Conservation (phyloP, 1,140 invertebrate genomes). For the Neotoxoptera formosana region DNA sequence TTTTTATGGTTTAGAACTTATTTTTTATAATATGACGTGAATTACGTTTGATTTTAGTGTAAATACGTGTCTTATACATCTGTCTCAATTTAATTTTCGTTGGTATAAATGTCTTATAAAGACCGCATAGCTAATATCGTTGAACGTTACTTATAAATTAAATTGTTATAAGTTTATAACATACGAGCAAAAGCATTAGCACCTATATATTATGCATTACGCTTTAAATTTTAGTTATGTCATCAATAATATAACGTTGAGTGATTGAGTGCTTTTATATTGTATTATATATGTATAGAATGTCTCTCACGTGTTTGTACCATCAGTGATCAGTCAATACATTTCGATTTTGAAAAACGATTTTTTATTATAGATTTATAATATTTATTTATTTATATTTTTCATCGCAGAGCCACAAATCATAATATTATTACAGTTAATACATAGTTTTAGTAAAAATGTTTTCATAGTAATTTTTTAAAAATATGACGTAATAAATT, state of each 20-base stretch:
- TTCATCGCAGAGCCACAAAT: background rate
- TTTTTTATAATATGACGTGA: background rate
- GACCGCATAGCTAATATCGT: background rate
- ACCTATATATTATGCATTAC: background rate
- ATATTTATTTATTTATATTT: background rate
- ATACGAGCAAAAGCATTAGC: background rate
- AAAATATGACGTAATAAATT: background rate
- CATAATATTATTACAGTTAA: background rate
- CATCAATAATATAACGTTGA: background rate
- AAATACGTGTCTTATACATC: background rate
- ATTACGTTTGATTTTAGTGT: background rate
- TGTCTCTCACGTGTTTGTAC: background rate
- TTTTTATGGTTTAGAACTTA: background rate
- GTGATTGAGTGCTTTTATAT: background rate
- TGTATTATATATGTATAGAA: background rate
- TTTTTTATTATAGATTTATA: background rate
- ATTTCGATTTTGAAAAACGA: background rate
- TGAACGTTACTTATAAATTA: background rate
- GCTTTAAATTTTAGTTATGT: background rate
- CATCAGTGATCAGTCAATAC: no score
- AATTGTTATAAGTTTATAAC: background rate
- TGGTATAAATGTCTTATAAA: background rate
- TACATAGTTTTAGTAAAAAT: background rate
- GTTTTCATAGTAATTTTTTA: background rate
- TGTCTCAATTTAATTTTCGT: background rate